Base-by-base conservation (phyloP, 2,888 invertebrate genomes). In the Griposia aprilina region DNA sequence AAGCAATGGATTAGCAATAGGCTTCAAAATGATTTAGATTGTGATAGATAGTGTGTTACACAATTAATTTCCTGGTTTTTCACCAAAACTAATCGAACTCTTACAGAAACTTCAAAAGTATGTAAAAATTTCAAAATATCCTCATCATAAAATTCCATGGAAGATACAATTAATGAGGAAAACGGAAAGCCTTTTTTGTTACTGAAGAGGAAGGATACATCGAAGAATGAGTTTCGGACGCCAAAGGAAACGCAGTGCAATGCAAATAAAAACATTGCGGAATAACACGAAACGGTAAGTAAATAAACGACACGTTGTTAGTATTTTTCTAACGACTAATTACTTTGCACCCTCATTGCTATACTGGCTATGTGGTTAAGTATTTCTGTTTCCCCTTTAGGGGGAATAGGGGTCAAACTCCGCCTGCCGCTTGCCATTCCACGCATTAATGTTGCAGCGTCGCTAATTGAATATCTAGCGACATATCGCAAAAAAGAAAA, bases 151-250 rank as follows among this genome's bases (percentile, higher is more conserved):
- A 69, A 55, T 13, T 57, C 48, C 62, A 62, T 57, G 75, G 17
- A 66, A 76, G 15, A 62, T 6, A 63, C 36, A 77, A 68, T n/a
- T 17, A n/a, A 81, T 48, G 26, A 70, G 70, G 55, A 74, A 69
- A 80, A 73, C 65, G 62, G 69, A 55, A 76, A 36, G 26, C 23
- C 5, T 67, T 70, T 77, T 66, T 69, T 73, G 23, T 70, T 66
- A 55, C 57, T n/a, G n/a, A 57, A 48, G 55, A 73, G 84, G 84
- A 84, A 80, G 73, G 66, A 80, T 84, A 52, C 48, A 45, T 62
- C 65, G 55, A 73, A 57, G 83, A 81, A 81, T 76, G 65, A 79
- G 59, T 26, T 73, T 73, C 45, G 60, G 65, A 66, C 65, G 50
- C 62, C 57, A 55, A 66, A 62, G 10, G 30, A 68, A 72, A 36